Conservation (phyloP, 2,113 vertebrate species). For the Salminus brasiliensis region DNA sequence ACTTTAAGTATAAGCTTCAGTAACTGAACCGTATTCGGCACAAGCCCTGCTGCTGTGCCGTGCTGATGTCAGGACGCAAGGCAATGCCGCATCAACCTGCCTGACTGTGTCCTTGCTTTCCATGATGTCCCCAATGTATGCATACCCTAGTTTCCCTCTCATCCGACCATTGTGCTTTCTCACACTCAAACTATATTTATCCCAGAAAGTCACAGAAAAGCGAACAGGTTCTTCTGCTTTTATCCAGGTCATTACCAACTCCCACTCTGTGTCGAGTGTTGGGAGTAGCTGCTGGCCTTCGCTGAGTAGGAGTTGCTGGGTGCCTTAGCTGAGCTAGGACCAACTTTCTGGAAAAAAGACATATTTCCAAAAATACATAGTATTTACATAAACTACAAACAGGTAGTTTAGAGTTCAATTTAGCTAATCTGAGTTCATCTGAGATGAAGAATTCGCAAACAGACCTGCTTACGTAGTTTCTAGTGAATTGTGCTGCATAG, state of each 20-base stretch:
- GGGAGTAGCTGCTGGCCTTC: slow-evolving; percentile 7
- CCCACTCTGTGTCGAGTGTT: neutral
- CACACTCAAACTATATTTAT: slow-evolving; percentile 45
- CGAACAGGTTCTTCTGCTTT: slow-evolving; percentile 40
- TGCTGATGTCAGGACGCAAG: neutral
- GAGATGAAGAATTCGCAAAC: too few species aligned
- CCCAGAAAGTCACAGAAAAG: slow-evolving; percentile 21
- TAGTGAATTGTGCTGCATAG: too few species aligned
- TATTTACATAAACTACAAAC: too few species aligned
- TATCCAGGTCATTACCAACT: slow-evolving; percentile 49
- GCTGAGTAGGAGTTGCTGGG: neutral
- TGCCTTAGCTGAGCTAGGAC: neutral
- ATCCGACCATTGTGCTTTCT: slow-evolving; percentile 36
- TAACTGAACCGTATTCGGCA: neutral
- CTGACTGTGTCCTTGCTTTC: neutral
- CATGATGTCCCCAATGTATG: neutral
- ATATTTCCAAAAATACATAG: too few species aligned
- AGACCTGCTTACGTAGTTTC: too few species aligned
- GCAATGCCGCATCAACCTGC: neutral
- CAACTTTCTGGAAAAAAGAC: slow-evolving; percentile 6
- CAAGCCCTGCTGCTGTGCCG: neutral
- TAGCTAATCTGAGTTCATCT: too few species aligned
- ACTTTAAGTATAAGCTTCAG: neutral
- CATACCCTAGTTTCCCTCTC: slow-evolving; percentile 44
- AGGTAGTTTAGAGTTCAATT: too few species aligned